These are phyloP conservation scores for Epinotia nisella DNA, from an alignment of 2,888 invertebrate species.

Conservation along the genomic window DNA sequence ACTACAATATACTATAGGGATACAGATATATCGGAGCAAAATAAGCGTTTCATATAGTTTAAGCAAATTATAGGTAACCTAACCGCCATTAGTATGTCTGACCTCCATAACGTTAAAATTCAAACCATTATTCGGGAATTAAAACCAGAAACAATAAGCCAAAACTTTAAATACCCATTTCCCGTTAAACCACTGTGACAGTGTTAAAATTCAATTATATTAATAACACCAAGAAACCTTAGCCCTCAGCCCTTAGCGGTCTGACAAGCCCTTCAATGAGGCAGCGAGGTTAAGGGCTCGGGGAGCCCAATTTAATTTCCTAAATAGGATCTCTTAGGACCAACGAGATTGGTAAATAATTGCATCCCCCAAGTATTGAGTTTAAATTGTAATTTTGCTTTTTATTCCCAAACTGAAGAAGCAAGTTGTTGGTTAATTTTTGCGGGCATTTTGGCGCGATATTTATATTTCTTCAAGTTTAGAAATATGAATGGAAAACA, in stretches of 20 bases:
- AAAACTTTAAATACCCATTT: not conserved
- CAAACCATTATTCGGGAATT: not conserved
- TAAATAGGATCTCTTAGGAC: slow-evolving; percentile 39
- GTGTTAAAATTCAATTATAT: slow-evolving; percentile 15
- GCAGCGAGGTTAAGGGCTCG: slow-evolving; percentile 5
- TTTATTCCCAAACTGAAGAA: slow-evolving; percentile 6
- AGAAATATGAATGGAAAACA: not conserved
- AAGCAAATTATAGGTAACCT: too few relatives aligned
- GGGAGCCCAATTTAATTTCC: slow-evolving; percentile 41
- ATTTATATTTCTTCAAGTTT: not conserved
- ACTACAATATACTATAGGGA: too few relatives aligned
- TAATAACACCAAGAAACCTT: slow-evolving; percentile 36
- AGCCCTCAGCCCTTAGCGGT: slow-evolving; percentile 23
- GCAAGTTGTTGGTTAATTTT: slow-evolving; percentile 1
- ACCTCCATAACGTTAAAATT: too few relatives aligned
- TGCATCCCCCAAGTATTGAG: slow-evolving; percentile 30
- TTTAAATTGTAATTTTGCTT: slow-evolving; percentile 33
- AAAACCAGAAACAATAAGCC: not conserved
- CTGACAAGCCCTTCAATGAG: slow-evolving; percentile 25
- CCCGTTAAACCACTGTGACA: slow-evolving; percentile 5
- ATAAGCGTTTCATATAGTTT: too few relatives aligned
- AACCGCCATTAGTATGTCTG: too few relatives aligned
- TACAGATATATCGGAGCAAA: too few relatives aligned
- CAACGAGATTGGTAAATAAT: slow-evolving; percentile 41
- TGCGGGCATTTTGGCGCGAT: not conserved